Conservation (phyloP, 2,797 vertebrate genomes). For the Trichosurus vulpecula region DNA sequence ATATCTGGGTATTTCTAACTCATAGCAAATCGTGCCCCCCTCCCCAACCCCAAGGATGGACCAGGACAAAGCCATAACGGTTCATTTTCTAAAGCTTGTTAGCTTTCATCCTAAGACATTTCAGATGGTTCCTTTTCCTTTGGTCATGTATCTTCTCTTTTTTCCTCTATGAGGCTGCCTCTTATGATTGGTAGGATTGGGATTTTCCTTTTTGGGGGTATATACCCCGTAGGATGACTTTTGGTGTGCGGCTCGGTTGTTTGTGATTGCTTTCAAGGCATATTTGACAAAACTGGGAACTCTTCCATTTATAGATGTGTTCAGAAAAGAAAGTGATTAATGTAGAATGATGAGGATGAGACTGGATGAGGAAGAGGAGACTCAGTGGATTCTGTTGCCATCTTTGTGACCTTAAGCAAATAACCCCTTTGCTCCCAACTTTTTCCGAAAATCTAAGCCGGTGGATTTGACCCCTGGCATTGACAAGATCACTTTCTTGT, state of each 20-base stretch:
- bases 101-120: not conserved
- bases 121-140: not conserved
- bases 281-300: not conserved
- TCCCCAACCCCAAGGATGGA: no score
- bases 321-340: not conserved
- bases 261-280: not conserved
- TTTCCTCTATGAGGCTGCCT: not conserved
- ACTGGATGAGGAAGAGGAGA: not conserved
- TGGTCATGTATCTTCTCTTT: not conserved
- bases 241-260: not conserved
- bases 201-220: not conserved
- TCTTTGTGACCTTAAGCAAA: not conserved
- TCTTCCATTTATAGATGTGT: not conserved
- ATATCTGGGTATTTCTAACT: slow-evolving; percentile 19
- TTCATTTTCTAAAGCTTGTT: not conserved
- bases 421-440: not conserved
- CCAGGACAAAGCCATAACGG: not conserved
- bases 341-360: not conserved
- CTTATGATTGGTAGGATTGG: not conserved
- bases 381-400: not conserved
- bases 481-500: not conserved
- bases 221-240: not conserved
- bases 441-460: not conserved
- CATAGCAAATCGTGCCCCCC: no score
- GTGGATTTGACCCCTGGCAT: not conserved